Base-by-base conservation (phyloP, 2,113 vertebrate genomes). In the Kryptolebias marmoratus region DNA sequence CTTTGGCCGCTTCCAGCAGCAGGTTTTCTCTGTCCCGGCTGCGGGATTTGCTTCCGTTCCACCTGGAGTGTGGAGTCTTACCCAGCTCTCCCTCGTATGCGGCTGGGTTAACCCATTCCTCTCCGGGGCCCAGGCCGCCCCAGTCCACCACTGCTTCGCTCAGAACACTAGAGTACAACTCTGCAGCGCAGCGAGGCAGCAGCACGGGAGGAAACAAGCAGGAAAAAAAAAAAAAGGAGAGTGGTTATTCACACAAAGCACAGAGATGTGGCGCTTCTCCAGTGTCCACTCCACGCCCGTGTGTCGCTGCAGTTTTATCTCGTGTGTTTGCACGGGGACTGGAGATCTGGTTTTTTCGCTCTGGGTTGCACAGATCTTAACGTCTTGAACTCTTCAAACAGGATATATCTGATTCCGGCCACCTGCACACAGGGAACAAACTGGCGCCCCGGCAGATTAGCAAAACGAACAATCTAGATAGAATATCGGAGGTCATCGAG, bases 151-250 rank as follows among this genome's bases (percentile, higher is more conserved):
- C 88, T 57, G 91, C 87, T 9, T 87, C 90, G 70, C 89, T 90
- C 78, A 94, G 90, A 85, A 94, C 88, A 79, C 88, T 87, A 79
- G 93, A 92, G 88, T 92, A 92, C 90, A 89, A 86, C 69, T 93
- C 94, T 94, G 91, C 87, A 82, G 83, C 77, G 28, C 65, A 63
- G 73, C 75, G 69, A 79, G 80, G 83, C 84, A 85, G 85, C 83
- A 65, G 74, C 57, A 59, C 32, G 69, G 75, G 63, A 88, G 73
- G 69, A 87, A 65, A 90, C 79, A 83, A 83, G 73, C 88, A 75
- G 57, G 27, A 50, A 6, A 22, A 49, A 22, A 22, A 22, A 22
- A 22, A 22, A 22, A 22, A 22, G 22, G 48, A 15, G 12, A 68
- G 32, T n/a, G 10, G 74, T 89, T 89, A 91, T n/a, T n/a, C 28